These are phyloP conservation scores for Cyclophora punctaria DNA, from an alignment of 2,888 invertebrate genomes.

Conservation along the genomic window DNA sequence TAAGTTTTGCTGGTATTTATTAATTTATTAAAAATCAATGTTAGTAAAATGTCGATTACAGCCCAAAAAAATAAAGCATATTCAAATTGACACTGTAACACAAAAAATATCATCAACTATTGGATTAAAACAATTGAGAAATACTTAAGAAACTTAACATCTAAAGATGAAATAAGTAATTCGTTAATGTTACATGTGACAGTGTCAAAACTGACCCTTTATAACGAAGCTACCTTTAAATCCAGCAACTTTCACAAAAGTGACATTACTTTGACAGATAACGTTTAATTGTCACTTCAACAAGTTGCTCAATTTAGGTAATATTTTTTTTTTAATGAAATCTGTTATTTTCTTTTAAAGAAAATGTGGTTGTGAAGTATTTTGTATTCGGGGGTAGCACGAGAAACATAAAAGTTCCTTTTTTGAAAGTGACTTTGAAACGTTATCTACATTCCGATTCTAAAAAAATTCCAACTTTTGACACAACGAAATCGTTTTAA, in stretches of 20 bases:
- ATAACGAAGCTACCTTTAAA: too few species aligned
- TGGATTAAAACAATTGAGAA: too few species aligned
- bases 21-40: too few species aligned
- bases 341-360: conserved; percentile 30
- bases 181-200: too few species aligned
- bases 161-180: too few species aligned
- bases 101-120: too few species aligned
- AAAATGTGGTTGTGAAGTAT: conserved; percentile 64
- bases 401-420: conserved; percentile 49
- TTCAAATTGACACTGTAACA: too few species aligned
- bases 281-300: conserved; percentile 62
- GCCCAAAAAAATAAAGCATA: too few species aligned
- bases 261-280: conserved; percentile 40
- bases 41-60: too few species aligned
- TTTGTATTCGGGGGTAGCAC: conserved; percentile 35
- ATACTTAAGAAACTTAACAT: too few species aligned
- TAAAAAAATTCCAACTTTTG: conserved; percentile 8
- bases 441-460: conserved; percentile 47
- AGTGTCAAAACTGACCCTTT: too few species aligned
- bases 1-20: too few species aligned
- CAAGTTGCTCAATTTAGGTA: conserved; percentile 65
- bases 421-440: conserved; percentile 53
- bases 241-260: neutral
- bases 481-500: conserved; percentile 18
- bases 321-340: conserved; percentile 37